A percentile compares a stretch with the other conserved stretches of the same genome.
Evolutionary conservation across 2,888 invertebrate genomes (phyloP).

Genomic region (Trachelus troglodyta): DNA sequence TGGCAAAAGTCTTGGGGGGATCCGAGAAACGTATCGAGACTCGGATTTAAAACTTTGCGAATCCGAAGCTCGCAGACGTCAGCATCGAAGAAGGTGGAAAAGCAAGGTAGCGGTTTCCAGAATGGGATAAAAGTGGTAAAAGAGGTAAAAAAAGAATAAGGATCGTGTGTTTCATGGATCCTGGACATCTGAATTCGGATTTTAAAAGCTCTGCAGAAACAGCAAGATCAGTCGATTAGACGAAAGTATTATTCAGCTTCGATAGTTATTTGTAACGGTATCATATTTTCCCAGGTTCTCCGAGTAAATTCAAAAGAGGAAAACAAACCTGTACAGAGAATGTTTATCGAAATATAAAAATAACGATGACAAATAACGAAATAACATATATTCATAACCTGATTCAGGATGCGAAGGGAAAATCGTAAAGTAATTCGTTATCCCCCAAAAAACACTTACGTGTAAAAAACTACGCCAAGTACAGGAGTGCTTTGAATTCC

Average conservation of each 20-base stretch:
- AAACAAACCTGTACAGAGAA: neutral
- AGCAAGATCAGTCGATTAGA: too few relatives aligned
- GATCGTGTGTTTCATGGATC: neutral
- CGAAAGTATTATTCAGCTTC: neutral
- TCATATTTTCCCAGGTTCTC: neutral
- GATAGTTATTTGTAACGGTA: neutral
- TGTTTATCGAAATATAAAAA: neutral
- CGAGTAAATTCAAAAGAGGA: neutral
- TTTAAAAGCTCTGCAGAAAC: neutral
- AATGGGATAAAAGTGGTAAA: neutral
- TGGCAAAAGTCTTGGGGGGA: neutral
- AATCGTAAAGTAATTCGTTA: neutral
- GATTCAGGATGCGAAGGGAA: neutral
- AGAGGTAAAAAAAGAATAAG: neutral
- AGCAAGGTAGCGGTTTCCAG: neutral
- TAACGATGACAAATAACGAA: neutral
- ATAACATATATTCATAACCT: neutral
- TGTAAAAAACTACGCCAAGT: too few relatives aligned
- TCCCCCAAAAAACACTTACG: too few relatives aligned
- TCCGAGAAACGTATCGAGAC: neutral
- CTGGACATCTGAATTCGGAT: neutral
- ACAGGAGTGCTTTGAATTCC: too few relatives aligned
- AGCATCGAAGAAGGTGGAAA: neutral
- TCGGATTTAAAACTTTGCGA: neutral
- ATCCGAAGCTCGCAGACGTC: neutral